Evolutionary conservation across 2,113 vertebrate species (phyloP).

Genomic region (Proteles cristata): DNA sequence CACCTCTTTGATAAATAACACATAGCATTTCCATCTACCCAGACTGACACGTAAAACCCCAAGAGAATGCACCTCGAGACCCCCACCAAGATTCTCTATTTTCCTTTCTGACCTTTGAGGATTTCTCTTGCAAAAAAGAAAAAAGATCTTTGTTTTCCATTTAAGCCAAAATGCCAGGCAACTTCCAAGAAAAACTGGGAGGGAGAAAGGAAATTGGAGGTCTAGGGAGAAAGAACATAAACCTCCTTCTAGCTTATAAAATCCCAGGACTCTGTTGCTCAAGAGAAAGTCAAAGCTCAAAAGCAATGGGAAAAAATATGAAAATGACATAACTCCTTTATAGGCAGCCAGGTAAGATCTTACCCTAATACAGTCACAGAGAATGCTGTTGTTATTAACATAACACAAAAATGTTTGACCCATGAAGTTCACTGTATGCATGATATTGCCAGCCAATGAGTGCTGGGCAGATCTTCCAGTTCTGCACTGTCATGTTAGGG

Average conservation of each 20-base stretch:
- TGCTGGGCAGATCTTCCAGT: constrained; percentile 54
- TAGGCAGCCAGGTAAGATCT: constrained; percentile 52
- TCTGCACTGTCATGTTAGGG: constrained; percentile 69
- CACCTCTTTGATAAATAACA: background rate
- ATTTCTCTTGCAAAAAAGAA: constrained; percentile 62
- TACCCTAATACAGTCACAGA: constrained; percentile 49
- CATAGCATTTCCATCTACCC: background rate
- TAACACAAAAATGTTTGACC: constrained; percentile 36
- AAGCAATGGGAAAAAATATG: constrained; percentile 60
- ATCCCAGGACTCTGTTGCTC: constrained; percentile 45
- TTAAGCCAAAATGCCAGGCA: constrained; percentile 56
- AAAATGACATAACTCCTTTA: constrained; percentile 60
- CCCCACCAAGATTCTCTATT: background rate
- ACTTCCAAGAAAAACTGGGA: constrained; percentile 47
- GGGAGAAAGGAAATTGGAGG: background rate
- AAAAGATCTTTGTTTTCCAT: constrained; percentile 65
- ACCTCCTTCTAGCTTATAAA: constrained; percentile 48
- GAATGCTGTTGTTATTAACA: constrained; percentile 14
- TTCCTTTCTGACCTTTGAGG: constrained; percentile 50
- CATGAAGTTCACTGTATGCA: constrained; percentile 40
- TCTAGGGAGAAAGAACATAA: constrained; percentile 59
- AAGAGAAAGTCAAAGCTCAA: constrained; percentile 43
- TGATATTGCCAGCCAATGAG: constrained; percentile 38
- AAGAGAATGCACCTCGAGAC: background rate
- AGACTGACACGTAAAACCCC: background rate